These are phyloP conservation scores for Dolichopus griseipennis DNA, from an alignment of 2,888 invertebrate species.

Conservation along the genomic window DNA sequence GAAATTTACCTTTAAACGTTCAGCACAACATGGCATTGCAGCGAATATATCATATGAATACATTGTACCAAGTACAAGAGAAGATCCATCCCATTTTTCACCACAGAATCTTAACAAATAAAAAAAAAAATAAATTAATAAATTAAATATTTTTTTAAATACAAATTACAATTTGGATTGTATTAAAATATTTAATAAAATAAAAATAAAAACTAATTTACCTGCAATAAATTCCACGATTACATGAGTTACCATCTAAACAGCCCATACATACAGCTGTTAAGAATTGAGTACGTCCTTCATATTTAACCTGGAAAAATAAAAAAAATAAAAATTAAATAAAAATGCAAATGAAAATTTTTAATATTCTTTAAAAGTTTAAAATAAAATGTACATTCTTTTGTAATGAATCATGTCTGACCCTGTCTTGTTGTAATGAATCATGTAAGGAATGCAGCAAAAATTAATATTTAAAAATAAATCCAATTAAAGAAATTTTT, in stretches of 20 bases:
- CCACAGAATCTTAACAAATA: constrained; percentile 54
- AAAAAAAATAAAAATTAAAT: constrained; percentile 13
- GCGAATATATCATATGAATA: constrained; percentile 98
- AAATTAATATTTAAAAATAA: too few relatives aligned
- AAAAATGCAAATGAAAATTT: constrained; percentile 14
- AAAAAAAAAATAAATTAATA: constrained; percentile 2
- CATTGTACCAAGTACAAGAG: constrained; percentile 92
- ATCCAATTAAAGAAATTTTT: too few relatives aligned
- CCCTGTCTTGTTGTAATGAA: too few relatives aligned
- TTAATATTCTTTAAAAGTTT: too few relatives aligned
- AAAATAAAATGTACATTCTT: too few relatives aligned
- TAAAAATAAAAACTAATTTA: constrained; percentile 25
- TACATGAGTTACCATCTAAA: constrained; percentile 72
- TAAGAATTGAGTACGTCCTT: constrained; percentile 80
- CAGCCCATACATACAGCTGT: constrained; percentile 93
- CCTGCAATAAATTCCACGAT: constrained; percentile 69
- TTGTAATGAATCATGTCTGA: too few relatives aligned
- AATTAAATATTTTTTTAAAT: neutral
- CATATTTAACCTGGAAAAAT: constrained; percentile 68
- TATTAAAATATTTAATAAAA: constrained; percentile 2
- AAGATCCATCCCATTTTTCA: constrained; percentile 85
- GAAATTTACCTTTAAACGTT: constrained; percentile 70
- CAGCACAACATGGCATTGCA: constrained; percentile 91
- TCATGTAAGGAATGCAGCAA: too few relatives aligned
- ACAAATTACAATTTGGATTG: neutral